These are phyloP conservation scores for Diarsia mendica DNA, from an alignment of 2,888 invertebrate species.

Conservation along the genomic window DNA sequence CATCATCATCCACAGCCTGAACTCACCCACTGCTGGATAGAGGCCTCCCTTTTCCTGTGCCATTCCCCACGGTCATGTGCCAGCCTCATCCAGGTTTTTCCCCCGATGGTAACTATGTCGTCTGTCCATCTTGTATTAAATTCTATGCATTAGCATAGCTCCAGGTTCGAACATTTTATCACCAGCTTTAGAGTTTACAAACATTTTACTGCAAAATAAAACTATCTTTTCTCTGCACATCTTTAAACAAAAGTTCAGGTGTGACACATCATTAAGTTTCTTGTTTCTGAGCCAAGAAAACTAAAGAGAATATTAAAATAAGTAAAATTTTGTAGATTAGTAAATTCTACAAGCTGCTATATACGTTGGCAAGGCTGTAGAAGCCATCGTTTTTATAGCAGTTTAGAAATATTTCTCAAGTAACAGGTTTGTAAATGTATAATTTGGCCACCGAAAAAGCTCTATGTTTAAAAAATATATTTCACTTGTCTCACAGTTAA, in stretches of 20 bases:
- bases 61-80: too few species aligned
- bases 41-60: too few species aligned
- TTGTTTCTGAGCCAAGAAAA: slow-evolving; percentile 39
- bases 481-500: background rate
- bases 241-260: background rate
- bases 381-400: background rate
- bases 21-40: too few species aligned
- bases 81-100: too few species aligned
- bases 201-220: background rate
- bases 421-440: slow-evolving; percentile 27
- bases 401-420: slow-evolving; percentile 21
- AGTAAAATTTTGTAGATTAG: slow-evolving; percentile 26
- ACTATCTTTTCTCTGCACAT: background rate
- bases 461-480: background rate
- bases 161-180: background rate
- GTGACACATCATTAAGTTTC: slow-evolving; percentile 38
- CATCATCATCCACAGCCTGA: too few species aligned
- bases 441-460: background rate
- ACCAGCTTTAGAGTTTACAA: background rate
- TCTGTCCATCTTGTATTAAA: background rate
- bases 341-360: background rate
- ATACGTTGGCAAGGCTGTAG: background rate
- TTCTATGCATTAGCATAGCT: background rate
- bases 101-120: too few species aligned
- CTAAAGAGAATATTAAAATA: slow-evolving; percentile 40